Percentiles rank a stretch among this genome's conserved stretches.
Evolutionary conservation across 2,113 vertebrate genomes (phyloP).

Genomic region (Forbesichthys papilliferus): DNA sequence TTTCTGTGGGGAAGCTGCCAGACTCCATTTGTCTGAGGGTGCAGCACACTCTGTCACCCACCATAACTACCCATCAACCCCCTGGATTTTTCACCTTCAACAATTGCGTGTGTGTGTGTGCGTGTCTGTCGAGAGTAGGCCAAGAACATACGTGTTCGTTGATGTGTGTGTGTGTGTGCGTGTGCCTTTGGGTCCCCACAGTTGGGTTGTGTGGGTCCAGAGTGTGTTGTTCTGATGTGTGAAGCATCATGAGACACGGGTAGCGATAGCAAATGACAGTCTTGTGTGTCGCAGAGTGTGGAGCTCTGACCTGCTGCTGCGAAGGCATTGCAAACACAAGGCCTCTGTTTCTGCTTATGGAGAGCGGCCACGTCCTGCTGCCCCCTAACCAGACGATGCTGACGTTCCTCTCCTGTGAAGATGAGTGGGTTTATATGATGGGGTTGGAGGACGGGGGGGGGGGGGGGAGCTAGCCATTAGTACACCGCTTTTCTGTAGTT

Average conservation of each 20-base stretch:
- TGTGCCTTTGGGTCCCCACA: constrained; percentile 1
- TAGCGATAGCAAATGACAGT: constrained; percentile 72
- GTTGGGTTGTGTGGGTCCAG: constrained; percentile 1
- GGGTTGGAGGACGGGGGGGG: too few species aligned
- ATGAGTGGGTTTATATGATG: constrained; percentile 4
- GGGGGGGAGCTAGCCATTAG: background rate
- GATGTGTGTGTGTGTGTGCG: constrained; percentile 1
- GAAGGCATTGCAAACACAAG: constrained; percentile 55
- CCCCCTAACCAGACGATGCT: constrained; percentile 65
- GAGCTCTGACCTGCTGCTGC: constrained; percentile 68
- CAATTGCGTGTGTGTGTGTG: constrained; percentile 26
- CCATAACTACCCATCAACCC: constrained; percentile 64
- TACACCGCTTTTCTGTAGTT: constrained; percentile 15
- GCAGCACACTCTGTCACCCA: constrained; percentile 67
- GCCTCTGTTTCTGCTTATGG: constrained; percentile 68
- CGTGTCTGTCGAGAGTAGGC: constrained; percentile 5
- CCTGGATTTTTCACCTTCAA: constrained; percentile 41
- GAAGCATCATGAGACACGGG: constrained; percentile 42
- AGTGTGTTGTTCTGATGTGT: constrained; percentile 55
- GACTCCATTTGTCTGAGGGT: constrained; percentile 73
- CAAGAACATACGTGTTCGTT: background rate
- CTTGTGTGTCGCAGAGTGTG: constrained; percentile 65
- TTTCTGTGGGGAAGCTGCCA: constrained; percentile 75
- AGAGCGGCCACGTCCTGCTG: constrained; percentile 32
- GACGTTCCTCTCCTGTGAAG: constrained; percentile 16